Base-by-base conservation (phyloP, 2,888 invertebrate genomes). In the Tholera decimalis region DNA sequence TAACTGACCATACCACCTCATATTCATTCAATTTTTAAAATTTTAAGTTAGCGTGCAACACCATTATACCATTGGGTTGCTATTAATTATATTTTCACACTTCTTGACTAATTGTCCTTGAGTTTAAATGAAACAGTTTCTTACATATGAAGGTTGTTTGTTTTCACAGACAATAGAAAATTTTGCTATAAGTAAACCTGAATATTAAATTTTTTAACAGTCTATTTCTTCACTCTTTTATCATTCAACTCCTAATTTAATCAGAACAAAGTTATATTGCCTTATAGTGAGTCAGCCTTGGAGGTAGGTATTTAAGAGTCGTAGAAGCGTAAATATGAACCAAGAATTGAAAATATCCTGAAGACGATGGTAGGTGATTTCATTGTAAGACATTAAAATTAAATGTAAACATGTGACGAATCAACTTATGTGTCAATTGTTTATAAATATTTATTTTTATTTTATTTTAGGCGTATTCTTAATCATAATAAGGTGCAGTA, bases 21-120 rank as follows among this genome's bases (percentile, higher is more conserved):
- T 37, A n/a, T n/a, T 47, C 6, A 33, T 43, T 41, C 3, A 11
- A 3, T 43, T 55, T 0, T 0, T 30, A 54, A 1, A 26, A 0
- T 1, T 37, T 4, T 20, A 18, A 53, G 47, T 57, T 49, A 9
- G 24, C 49, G 53, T 72, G 66, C 46, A 35, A 43, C 56, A 24
- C 44, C 20, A 13, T 47, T 9, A 8, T 37, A 50, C 11, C 9
- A n/a, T n/a, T 20, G 18, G 46, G 6, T 50, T 58, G 28, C 24
- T 58, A 67, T 73, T 60, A 61, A 58, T 73, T 60, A 3, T 46
- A 53, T 63, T 76, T 77, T 73, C 60, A 61, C 54, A 80, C 43
- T 56, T 57, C 51, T 73, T 73, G 57, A 60, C 53, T 65, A 72
- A 71, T 70, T 49, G 57, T 67, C 79, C 79, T 83, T 75, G 73